Percentiles rank a stretch among this genome's conserved stretches.
Evolutionary conservation across 2,113 vertebrate species (phyloP).

Genomic region (Manacus vitellinus): DNA sequence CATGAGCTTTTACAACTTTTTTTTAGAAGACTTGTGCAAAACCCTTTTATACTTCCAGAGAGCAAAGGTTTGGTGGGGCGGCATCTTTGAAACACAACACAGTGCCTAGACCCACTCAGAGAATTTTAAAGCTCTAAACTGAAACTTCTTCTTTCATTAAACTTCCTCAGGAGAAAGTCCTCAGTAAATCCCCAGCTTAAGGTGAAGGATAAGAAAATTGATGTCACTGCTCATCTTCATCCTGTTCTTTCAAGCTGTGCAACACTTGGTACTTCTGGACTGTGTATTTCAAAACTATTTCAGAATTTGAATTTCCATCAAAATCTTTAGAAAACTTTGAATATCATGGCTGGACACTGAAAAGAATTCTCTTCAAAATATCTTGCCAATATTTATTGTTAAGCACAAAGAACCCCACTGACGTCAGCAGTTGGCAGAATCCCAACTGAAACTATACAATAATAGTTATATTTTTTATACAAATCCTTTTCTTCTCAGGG

Average conservation of each 20-base stretch:
- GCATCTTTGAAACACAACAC: not conserved
- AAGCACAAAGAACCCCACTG: not conserved
- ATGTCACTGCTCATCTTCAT: not conserved
- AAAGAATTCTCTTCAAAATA: not conserved
- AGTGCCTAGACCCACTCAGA: not conserved
- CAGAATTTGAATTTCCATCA: not conserved
- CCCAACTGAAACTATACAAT: not conserved
- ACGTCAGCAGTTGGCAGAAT: not conserved
- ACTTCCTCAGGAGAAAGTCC: not conserved
- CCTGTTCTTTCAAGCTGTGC: not conserved
- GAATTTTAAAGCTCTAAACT: not conserved
- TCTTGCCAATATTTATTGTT: not conserved
- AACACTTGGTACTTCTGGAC: not conserved
- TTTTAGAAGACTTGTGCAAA: not conserved
- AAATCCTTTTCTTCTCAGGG: not conserved
- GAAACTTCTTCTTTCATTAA: not conserved
- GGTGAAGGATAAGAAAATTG: not conserved
- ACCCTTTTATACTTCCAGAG: not conserved
- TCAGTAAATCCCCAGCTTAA: not conserved
- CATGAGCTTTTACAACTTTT: not conserved
- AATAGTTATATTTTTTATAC: not conserved
- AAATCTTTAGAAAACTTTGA: not conserved
- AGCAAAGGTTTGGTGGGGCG: not conserved
- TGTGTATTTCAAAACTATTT: not conserved
- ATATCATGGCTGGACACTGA: not conserved